Evolutionary conservation across 2,797 vertebrate species (phyloP).

Genomic region (Notoglanidium macrostoma): DNA sequence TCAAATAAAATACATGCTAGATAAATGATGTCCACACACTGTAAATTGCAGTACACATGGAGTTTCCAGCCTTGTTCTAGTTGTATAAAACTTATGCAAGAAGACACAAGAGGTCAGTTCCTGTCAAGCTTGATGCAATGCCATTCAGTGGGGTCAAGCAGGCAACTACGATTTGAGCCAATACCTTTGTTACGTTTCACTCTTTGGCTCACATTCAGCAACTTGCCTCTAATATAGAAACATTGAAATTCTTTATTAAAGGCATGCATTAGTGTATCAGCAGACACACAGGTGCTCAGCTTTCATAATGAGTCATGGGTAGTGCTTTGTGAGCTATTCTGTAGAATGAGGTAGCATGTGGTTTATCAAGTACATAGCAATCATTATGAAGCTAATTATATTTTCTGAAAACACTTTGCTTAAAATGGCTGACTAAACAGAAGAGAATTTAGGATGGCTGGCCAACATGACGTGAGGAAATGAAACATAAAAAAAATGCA

Average conservation of each 20-base stretch:
- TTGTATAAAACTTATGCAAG: conserved; percentile 12
- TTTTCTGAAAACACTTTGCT: conserved; percentile 46
- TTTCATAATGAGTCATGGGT: neutral
- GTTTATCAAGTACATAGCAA: neutral
- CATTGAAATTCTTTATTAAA: neutral
- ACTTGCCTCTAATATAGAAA: neutral
- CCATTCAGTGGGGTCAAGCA: neutral
- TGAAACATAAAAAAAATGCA: conserved; percentile 50
- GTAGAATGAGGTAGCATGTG: neutral
- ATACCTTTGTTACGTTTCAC: neutral
- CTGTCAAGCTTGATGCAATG: conserved; percentile 18
- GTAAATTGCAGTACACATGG: neutral
- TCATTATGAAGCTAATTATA: neutral
- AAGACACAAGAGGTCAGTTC: neutral
- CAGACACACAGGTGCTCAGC: neutral
- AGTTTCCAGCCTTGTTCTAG: neutral
- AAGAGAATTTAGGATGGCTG: neutral
- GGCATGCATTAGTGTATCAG: neutral
- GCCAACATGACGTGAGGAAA: conserved; percentile 52
- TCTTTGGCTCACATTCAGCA: neutral
- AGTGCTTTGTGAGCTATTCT: neutral
- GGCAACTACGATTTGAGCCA: neutral
- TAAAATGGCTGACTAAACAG: conserved; percentile 12
- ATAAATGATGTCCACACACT: neutral
- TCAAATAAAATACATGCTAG: neutral